Evolutionary conservation across 2,113 vertebrate species (phyloP).

Genomic region (Thalassoma bifasciatum): DNA sequence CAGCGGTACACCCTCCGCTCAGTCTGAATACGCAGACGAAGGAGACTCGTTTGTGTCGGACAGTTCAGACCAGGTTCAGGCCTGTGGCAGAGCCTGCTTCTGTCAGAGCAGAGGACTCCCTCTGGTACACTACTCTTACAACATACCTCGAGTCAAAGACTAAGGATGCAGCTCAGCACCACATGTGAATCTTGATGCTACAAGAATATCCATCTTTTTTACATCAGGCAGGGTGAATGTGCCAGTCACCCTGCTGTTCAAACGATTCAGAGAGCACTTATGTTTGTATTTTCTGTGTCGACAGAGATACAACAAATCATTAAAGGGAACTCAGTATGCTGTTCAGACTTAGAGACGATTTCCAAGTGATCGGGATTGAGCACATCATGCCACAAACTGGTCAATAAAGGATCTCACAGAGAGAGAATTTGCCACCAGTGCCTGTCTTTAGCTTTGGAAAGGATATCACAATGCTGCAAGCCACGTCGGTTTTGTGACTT

Average conservation of each 20-base stretch:
- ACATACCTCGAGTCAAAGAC: slow-evolving; percentile 87
- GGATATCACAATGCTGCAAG: slow-evolving; percentile 27
- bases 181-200: slow-evolving; percentile 57
- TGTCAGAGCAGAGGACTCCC: slow-evolving; percentile 95
- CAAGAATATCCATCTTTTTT: slow-evolving; percentile 37
- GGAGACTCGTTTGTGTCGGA: slow-evolving; percentile 97
- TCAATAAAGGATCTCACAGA: slow-evolving; percentile 41
- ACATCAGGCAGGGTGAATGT: slow-evolving; percentile 57
- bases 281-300: slow-evolving; percentile 59
- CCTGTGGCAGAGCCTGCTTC: slow-evolving; percentile 95
- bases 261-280: slow-evolving; percentile 87
- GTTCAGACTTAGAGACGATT: slow-evolving; percentile 70
- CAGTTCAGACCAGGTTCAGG: slow-evolving; percentile 97
- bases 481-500: slow-evolving; percentile 56
- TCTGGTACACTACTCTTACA: slow-evolving; percentile 92
- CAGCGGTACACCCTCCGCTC: slow-evolving; percentile 90
- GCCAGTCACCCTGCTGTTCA: slow-evolving; percentile 62
- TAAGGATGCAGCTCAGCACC: slow-evolving; percentile 44
- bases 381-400: slow-evolving; percentile 37
- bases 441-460: slow-evolving; percentile 62
- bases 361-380: slow-evolving; percentile 41
- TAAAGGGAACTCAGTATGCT: slow-evolving; percentile 84
- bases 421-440: slow-evolving; percentile 56
- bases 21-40: slow-evolving; percentile 94
- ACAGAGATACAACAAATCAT: slow-evolving; percentile 57